Evolutionary conservation across 2,797 vertebrate genomes (phyloP).

Genomic region (Urosaurus nigricauda): DNA sequence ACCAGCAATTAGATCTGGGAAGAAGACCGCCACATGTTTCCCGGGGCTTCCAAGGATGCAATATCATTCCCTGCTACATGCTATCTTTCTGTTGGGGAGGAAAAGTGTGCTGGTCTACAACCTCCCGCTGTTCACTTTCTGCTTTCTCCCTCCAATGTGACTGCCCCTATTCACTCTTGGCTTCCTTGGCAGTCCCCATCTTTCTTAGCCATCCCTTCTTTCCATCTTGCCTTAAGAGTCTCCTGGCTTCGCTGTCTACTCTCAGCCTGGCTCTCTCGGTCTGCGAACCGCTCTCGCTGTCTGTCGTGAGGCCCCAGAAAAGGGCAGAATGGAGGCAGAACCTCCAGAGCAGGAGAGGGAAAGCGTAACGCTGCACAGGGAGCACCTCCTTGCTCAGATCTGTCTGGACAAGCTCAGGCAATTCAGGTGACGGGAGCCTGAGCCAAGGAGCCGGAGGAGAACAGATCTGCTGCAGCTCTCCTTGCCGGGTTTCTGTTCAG

Average conservation of each 20-base stretch:
- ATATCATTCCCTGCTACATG: not conserved
- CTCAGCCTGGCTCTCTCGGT: no score
- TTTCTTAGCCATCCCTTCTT: not conserved
- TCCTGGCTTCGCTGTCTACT: not conserved
- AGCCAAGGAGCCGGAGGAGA: not conserved
- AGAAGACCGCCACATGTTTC: no score
- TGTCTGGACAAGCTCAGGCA: slow-evolving; percentile 36
- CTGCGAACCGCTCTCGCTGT: no score
- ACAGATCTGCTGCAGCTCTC: not conserved
- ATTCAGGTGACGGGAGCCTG: rapidly evolving
- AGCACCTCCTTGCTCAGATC: not conserved
- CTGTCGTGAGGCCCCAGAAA: not conserved
- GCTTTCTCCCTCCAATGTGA: not conserved
- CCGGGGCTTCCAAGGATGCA: not conserved
- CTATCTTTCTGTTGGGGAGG: not conserved
- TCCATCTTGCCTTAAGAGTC: not conserved
- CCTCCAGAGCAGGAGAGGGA: not conserved
- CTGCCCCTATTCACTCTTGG: not conserved
- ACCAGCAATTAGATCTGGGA: no score
- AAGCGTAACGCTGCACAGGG: not conserved
- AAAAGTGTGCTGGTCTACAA: not conserved
- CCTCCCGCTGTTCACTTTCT: not conserved
- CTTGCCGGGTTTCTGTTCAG: not conserved
- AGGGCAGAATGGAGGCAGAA: not conserved
- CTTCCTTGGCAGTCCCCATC: no score